A percentile compares a stretch with the other conserved stretches of the same genome.
These are phyloP conservation scores for Hafferia zeledoni DNA, from an alignment of 2,797 vertebrate genomes.

Conservation along the genomic window DNA sequence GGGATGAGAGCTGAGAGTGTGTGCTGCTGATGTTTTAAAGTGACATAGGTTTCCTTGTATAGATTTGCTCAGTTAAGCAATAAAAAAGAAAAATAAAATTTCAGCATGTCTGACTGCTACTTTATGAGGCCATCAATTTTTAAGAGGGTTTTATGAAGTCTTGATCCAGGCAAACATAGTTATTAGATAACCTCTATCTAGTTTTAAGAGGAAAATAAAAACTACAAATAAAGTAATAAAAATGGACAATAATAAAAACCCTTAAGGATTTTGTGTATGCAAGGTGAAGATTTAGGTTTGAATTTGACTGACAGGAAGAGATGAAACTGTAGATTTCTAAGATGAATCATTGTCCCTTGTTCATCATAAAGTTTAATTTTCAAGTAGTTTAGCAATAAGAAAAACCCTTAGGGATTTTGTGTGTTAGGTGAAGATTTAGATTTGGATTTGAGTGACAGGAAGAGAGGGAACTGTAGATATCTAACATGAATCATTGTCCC, in stretches of 20 bases:
- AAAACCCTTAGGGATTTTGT: neutral
- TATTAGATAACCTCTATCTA: neutral
- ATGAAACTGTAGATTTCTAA: neutral
- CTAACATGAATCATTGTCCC: neutral
- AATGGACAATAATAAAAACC: neutral
- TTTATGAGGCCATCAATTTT: slow-evolving; percentile 2
- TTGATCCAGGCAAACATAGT: neutral
- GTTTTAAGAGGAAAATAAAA: slow-evolving; percentile 5
- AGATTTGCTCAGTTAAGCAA: neutral
- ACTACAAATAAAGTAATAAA: neutral
- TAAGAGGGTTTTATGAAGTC: neutral
- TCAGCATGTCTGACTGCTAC: neutral
- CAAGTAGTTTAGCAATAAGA: neutral
- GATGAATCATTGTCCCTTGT: neutral
- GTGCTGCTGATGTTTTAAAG: neutral
- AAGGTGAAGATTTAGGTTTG: neutral
- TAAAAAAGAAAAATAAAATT: neutral
- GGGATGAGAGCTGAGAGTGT: rapidly evolving
- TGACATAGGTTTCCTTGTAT: neutral
- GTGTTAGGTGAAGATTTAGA: neutral
- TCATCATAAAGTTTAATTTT: slow-evolving; percentile 1
- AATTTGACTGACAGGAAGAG: neutral
- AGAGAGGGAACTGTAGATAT: neutral
- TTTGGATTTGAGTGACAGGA: neutral
- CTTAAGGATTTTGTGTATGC: neutral